These are phyloP conservation scores for Periophthalmodon schlosseri DNA, from an alignment of 2,113 vertebrate genomes.

Conservation along the genomic window DNA sequence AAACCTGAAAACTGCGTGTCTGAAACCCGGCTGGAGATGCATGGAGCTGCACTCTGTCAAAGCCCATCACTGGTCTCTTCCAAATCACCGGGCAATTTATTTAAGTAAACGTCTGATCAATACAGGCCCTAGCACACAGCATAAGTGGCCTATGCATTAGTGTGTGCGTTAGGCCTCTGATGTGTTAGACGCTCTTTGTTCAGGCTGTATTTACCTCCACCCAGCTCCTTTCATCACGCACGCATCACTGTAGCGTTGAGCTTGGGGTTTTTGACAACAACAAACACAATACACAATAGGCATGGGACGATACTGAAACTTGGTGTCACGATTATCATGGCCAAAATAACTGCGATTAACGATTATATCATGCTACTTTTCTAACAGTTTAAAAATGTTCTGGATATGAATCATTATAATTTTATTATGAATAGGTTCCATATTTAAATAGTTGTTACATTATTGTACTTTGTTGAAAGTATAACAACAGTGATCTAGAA, in stretches of 20 bases:
- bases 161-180: constrained; percentile 60
- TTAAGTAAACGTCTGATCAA: constrained; percentile 73
- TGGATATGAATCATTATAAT: too few species aligned
- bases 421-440: too few species aligned
- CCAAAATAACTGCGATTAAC: too few species aligned
- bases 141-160: constrained; percentile 65
- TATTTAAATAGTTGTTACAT: too few species aligned
- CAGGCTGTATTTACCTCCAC: constrained; percentile 52
- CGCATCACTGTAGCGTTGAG: constrained; percentile 10
- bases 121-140: constrained; percentile 56
- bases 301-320: too few species aligned
- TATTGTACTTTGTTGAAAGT: too few species aligned
- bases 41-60: constrained; percentile 24
- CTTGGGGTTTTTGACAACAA: constrained; percentile 27
- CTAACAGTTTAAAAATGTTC: too few species aligned
- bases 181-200: constrained; percentile 48
- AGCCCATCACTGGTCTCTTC: constrained; percentile 48
- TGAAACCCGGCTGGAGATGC: not conserved
- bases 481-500: too few species aligned
- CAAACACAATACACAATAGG: too few species aligned
- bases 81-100: constrained; percentile 68
- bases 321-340: too few species aligned
- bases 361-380: too few species aligned
- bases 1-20: not conserved
- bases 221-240: constrained; percentile 57